phyloP scores from a whole-genome alignment of 2,888 invertebrate genomes.

The Drosophila lacicola region DNA sequence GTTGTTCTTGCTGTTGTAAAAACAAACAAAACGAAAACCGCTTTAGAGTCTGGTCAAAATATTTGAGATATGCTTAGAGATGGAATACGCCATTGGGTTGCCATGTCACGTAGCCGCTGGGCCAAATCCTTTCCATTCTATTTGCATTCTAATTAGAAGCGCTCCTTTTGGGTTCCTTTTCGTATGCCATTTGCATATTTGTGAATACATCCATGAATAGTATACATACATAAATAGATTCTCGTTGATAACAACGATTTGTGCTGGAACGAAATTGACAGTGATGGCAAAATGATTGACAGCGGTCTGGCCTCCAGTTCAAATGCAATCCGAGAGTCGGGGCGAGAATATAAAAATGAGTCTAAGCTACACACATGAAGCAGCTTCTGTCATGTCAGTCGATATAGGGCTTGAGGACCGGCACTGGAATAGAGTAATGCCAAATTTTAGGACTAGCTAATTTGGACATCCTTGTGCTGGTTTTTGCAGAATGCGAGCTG shows the following conservation, averaged over 20 bases:
- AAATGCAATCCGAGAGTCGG: constrained; percentile 16
- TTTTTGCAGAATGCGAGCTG: constrained; percentile 86
- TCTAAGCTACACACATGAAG: constrained; percentile 7
- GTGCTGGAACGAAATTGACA: constrained; percentile 53
- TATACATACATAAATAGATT: constrained; percentile 11
- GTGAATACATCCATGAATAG: constrained; percentile 22
- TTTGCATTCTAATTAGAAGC: constrained; percentile 74
- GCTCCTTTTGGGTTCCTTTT: constrained; percentile 30
- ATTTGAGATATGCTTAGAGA: constrained; percentile 7
- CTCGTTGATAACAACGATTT: constrained; percentile 25
- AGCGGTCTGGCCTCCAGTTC: constrained; percentile 36
- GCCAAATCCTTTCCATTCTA: constrained; percentile 57
- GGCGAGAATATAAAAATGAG: background rate
- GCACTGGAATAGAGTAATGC: constrained; percentile 2
- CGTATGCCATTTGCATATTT: constrained; percentile 63
- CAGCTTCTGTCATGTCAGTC: constrained; percentile 13
- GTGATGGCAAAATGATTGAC: constrained; percentile 68
- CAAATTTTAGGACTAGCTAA: constrained; percentile 1
- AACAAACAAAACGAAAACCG: background rate
- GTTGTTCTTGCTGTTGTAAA: background rate
- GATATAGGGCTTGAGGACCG: constrained; percentile 7
- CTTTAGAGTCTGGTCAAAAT: constrained; percentile 2
- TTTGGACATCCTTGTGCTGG: background rate
- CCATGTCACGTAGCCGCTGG: constrained; percentile 57
- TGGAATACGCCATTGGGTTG: constrained; percentile 26